Evolutionary conservation across 2,113 vertebrate genomes (phyloP).

Genomic region (Callopanchax toddi): DNA sequence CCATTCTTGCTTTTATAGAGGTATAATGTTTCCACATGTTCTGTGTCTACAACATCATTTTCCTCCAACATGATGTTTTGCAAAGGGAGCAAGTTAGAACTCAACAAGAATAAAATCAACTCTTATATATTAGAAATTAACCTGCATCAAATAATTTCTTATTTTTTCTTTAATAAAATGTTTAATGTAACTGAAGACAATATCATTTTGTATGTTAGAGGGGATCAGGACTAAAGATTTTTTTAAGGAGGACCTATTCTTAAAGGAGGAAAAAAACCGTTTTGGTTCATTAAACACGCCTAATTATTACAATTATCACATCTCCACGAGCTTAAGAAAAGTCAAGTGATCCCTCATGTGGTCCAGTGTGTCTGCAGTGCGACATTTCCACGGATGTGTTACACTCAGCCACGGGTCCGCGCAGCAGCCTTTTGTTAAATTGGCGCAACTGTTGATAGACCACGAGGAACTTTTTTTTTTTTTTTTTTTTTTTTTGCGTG

Average conservation of each 20-base stretch:
- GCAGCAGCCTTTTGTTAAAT: constrained; percentile 63
- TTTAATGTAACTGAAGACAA: no score
- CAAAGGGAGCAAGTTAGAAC: constrained; percentile 39
- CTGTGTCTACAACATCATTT: constrained; percentile 53
- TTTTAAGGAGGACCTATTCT: no score
- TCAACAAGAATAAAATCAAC: no score
- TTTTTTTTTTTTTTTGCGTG: constrained; percentile 24
- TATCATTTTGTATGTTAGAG: constrained; percentile 5
- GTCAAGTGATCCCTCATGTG: constrained; percentile 76
- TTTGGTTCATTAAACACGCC: constrained; percentile 67
- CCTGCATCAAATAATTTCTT: no score
- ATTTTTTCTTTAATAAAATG: no score
- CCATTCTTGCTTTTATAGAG: constrained; percentile 73
- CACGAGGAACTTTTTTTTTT: constrained; percentile 8
- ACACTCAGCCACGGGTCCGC: constrained; percentile 58
- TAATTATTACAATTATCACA: constrained; percentile 74
- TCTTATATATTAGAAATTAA: no score
- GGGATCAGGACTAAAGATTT: constrained; percentile 49
- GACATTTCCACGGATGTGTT: constrained; percentile 77
- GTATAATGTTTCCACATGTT: constrained; percentile 78
- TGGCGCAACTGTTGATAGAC: constrained; percentile 45
- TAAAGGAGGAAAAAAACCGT: not conserved
- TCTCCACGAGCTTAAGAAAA: constrained; percentile 58
- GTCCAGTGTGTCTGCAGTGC: constrained; percentile 62
- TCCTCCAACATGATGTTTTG: constrained; percentile 36